These are phyloP conservation scores for Morone chrysops DNA, from an alignment of 2,113 vertebrate species.

Conservation along the genomic window DNA sequence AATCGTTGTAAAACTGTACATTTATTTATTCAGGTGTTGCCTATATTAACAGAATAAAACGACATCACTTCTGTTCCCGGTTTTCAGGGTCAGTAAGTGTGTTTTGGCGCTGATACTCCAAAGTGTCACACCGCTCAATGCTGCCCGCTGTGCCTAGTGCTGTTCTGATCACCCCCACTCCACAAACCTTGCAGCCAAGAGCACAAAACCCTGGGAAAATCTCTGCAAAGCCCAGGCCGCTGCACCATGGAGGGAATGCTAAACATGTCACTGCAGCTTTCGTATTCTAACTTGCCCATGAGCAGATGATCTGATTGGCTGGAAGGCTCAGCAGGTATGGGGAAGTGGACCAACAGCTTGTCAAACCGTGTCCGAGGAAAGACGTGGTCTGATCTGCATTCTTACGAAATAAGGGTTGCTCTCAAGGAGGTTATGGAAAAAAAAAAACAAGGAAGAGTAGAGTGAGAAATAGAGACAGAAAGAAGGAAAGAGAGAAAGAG, in stretches of 20 bases:
- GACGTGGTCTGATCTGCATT: conserved; percentile 40
- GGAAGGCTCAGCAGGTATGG: conserved; percentile 68
- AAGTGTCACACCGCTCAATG: conserved; percentile 12
- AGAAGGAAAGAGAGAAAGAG: background rate
- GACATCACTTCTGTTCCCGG: background rate
- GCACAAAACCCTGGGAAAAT: conserved; percentile 59
- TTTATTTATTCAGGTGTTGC: conserved; percentile 1
- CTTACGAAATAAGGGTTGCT: conserved; percentile 54
- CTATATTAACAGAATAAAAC: background rate
- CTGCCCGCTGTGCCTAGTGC: conserved; percentile 7
- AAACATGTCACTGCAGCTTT: conserved; percentile 73
- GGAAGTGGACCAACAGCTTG: conserved; percentile 47
- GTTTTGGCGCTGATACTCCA: background rate
- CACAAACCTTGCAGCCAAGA: conserved; percentile 14
- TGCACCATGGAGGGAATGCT: conserved; percentile 67
- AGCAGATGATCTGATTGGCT: conserved; percentile 50
- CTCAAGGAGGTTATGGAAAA: conserved; percentile 2
- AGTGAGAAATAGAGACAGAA: background rate
- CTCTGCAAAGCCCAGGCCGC: conserved; percentile 32
- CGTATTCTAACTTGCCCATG: conserved; percentile 67
- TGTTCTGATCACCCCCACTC: conserved; percentile 13
- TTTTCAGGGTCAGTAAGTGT: conserved; percentile 20
- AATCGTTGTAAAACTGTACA: background rate
- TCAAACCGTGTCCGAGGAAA: conserved; percentile 35
- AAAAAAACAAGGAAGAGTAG: background rate